Evolutionary conservation across 2,113 vertebrate genomes (phyloP), one percentile per base, ranked within the genome.

Genomic region (Epinephelus fuscoguttatus): DNA sequence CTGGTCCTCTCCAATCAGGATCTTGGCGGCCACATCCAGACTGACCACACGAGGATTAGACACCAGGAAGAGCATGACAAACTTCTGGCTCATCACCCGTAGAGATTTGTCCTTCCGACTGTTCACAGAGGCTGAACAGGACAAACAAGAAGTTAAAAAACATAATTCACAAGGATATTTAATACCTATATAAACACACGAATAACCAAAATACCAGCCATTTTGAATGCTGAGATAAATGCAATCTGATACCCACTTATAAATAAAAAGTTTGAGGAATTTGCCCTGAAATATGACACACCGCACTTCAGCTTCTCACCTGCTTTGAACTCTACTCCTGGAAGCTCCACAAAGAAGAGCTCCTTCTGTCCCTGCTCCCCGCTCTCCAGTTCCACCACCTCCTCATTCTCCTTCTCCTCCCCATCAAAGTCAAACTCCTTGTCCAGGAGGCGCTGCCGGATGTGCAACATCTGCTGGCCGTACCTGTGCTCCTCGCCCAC

Each of bases 51-150:
- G 96, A 66, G 98, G 97, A 25, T 90, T 93, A 0, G 97, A 98
- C 66, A 99, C 97, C 87, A 99, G 95, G 91, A 99, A 99, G 37
- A 99, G 94, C 98, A 99, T 99, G 86, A 99, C 97, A 85, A 99
- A 99, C 93, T 99, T 98, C 95, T 99, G 98, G 91, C 98, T 99
- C 98, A 99, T 98, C 84, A 99, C 97, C 76, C 97, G 93, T 87
- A 99, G 93, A 72, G 98, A 99, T 84, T 99, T 99, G 93, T 99
- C 98, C 90, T 99, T 99, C 84, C 97, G 96, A 84, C 98, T 97
- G 73, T 97, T 99, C 7, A 97, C 97, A 30, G 97, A 98, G 1
- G 96, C 98, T 99, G 93, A 23, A 63, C 74, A 40, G 75, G 45
- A 60, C 9, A 87, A 3, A 81, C 23, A 53, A 60, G 37, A 89